Percentiles rank a stretch among this genome's conserved stretches.
Conservation (phyloP, 2,113 vertebrate species). For the Nibea coibor region DNA sequence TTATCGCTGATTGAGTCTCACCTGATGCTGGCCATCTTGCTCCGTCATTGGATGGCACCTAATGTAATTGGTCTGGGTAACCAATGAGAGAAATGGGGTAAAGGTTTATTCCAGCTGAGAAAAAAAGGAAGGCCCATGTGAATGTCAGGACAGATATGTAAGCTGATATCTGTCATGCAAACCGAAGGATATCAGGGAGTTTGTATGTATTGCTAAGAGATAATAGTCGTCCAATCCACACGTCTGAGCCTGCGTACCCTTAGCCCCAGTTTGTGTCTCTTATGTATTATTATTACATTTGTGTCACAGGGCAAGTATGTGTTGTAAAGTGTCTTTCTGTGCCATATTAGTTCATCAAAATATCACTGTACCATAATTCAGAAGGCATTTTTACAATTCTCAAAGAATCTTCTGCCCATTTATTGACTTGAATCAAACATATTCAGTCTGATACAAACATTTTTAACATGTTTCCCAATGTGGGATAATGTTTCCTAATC, state of each 20-base stretch:
- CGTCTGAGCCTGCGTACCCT: not conserved
- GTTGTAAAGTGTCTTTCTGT: not conserved
- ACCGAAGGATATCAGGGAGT: too few relatives aligned
- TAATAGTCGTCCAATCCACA: not conserved
- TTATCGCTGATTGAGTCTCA: constrained; percentile 36
- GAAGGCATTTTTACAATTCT: not conserved
- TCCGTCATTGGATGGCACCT: constrained; percentile 13
- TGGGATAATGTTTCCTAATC: not conserved
- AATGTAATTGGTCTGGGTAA: not conserved
- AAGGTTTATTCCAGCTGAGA: constrained; percentile 1
- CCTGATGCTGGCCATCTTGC: not conserved
- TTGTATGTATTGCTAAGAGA: not conserved
- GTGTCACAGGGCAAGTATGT: not conserved
- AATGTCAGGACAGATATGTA: not conserved
- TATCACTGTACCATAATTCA: not conserved
- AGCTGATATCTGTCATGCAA: not conserved
- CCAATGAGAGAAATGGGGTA: constrained; percentile 20
- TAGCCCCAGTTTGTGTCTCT: not conserved
- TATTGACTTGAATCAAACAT: not conserved
- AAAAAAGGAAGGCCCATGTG: not conserved
- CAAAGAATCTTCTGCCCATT: not conserved
- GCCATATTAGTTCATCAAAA: not conserved
- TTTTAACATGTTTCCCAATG: not conserved
- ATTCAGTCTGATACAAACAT: not conserved
- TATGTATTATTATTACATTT: not conserved